These are phyloP conservation scores for Nothocercus julius DNA, from an alignment of 2,113 vertebrate species.

Conservation along the genomic window DNA sequence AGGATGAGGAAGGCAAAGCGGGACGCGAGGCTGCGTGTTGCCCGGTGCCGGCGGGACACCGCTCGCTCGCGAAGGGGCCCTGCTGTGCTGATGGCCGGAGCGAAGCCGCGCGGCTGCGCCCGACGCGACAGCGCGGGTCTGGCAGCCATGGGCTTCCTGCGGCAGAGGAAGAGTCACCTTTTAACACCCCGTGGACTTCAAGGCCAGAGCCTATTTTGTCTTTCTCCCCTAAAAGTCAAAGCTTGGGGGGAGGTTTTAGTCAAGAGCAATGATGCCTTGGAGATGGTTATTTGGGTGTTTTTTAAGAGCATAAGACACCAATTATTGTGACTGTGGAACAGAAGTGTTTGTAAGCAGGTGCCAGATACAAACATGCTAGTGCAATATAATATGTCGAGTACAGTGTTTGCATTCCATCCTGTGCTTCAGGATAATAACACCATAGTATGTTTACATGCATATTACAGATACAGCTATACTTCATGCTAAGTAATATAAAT, in stretches of 20 bases:
- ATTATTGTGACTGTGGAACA: not conserved
- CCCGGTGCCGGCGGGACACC: not conserved
- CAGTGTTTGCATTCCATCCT: not conserved
- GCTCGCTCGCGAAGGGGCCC: not conserved
- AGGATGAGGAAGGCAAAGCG: not conserved
- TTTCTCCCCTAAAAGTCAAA: not conserved
- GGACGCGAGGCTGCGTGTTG: not conserved
- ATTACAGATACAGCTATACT: not conserved
- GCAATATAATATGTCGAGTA: not conserved
- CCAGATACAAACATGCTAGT: rapidly evolving
- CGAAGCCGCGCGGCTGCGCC: rapidly evolving
- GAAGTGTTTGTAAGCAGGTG: not conserved
- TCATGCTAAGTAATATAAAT: not conserved
- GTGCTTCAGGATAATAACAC: not conserved
- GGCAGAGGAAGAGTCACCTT: not conserved
- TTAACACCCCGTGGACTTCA: not conserved
- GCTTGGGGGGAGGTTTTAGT: not conserved
- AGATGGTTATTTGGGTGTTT: not conserved
- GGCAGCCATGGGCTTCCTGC: not conserved
- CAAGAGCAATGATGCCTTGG: not conserved
- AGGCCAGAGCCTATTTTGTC: not conserved
- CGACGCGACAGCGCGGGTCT: rapidly evolving
- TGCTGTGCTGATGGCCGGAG: not conserved
- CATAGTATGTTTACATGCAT: not conserved
- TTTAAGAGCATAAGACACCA: not conserved